phyloP scores from a whole-genome alignment of 2,888 invertebrate genomes.

The Nymphalis c-album region DNA sequence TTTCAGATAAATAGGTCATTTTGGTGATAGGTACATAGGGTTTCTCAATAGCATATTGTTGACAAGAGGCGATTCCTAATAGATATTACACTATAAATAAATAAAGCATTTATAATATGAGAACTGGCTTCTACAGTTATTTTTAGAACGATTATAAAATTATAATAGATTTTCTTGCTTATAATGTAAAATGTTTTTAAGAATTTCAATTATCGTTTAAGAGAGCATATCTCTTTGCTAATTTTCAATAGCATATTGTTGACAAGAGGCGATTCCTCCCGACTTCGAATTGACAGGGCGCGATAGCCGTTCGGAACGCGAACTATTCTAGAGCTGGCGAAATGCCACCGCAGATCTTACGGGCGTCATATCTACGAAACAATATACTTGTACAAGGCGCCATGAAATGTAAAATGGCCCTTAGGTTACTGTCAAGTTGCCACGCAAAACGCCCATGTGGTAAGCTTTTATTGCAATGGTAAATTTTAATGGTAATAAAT shows the following conservation, averaged over 20 bases:
- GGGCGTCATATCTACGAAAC: slow-evolving; percentile 7
- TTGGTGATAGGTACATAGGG: too few relatives aligned
- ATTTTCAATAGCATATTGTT: slow-evolving; percentile 10
- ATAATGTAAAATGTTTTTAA: not conserved
- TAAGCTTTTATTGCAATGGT: not conserved
- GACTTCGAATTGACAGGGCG: slow-evolving; percentile 16
- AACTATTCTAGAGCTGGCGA: slow-evolving; percentile 36
- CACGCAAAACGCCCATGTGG: not conserved
- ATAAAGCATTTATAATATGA: too few relatives aligned
- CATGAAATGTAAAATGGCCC: slow-evolving; percentile 11
- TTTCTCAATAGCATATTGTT: too few relatives aligned
- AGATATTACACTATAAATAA: too few relatives aligned
- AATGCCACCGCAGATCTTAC: slow-evolving; percentile 18
- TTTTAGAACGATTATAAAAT: too few relatives aligned
- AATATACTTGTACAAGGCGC: not conserved
- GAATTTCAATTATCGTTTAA: slow-evolving; percentile 15
- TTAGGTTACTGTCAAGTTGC: not conserved
- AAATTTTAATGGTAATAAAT: too few relatives aligned
- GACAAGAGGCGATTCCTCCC: slow-evolving; percentile 20
- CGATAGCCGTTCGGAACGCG: slow-evolving; percentile 20
- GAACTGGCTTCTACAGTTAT: too few relatives aligned
- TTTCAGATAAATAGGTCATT: too few relatives aligned
- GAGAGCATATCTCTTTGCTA: slow-evolving; percentile 15
- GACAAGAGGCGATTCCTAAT: too few relatives aligned
- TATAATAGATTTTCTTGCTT: too few relatives aligned